Conservation (phyloP, 2,797 vertebrate genomes). For the Hoplostethus atlanticus region DNA sequence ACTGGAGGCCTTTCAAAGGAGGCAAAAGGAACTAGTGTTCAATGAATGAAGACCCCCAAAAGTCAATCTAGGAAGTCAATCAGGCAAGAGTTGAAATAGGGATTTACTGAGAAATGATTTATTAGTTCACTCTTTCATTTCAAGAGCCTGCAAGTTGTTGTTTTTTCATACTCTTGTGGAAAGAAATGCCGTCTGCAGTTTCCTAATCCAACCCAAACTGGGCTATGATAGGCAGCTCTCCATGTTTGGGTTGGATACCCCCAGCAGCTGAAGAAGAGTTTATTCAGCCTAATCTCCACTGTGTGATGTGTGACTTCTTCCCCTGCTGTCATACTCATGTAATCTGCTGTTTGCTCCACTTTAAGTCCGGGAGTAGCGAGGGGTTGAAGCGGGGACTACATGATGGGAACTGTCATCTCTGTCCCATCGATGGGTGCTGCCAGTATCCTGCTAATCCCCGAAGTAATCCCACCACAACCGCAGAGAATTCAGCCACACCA, state of each 20-base stretch:
- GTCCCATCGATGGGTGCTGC: conserved; percentile 75
- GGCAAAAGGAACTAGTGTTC: no score
- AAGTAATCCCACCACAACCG: conserved; percentile 76
- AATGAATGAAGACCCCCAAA: background rate
- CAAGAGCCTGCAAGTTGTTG: background rate
- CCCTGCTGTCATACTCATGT: conserved; percentile 67
- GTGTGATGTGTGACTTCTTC: conserved; percentile 77
- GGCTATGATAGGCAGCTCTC: conserved; percentile 63
- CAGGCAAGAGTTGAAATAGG: conserved; percentile 7
- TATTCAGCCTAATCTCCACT: conserved; percentile 73
- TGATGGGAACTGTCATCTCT: conserved; percentile 78
- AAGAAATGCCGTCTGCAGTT: conserved; percentile 33
- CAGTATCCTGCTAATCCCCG: conserved; percentile 78
- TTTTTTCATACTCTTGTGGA: conserved; percentile 37
- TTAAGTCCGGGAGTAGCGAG: conserved; percentile 62
- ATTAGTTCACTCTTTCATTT: conserved; percentile 26
- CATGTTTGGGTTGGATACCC: conserved; percentile 61
- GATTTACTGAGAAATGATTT: conserved; percentile 15
- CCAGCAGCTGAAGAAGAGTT: conserved; percentile 62
- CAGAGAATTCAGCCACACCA: conserved; percentile 65
- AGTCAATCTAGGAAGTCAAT: background rate
- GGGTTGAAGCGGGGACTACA: conserved; percentile 65
- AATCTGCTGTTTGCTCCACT: conserved; percentile 79
- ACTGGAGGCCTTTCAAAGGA: conserved; percentile 30
- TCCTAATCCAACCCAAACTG: conserved; percentile 71